These are phyloP conservation scores for Parasteatoda lunata DNA, from an alignment of 2,888 invertebrate species.

Conservation along the genomic window DNA sequence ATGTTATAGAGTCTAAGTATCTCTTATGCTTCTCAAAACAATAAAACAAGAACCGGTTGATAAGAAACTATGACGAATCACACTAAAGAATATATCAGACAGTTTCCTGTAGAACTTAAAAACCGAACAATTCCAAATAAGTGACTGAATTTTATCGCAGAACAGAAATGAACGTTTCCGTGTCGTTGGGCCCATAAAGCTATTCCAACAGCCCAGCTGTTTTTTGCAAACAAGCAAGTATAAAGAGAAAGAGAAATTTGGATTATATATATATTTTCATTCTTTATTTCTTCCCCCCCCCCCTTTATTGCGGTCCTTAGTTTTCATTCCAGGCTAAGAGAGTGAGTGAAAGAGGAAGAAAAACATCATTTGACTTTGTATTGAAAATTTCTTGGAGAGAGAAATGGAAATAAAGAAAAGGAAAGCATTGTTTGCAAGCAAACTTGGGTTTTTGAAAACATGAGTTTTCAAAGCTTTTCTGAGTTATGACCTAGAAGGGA, in stretches of 20 bases:
- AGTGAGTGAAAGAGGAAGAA: conserved; percentile 1
- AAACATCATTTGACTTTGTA: conserved; percentile 9
- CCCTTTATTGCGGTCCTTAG: conserved; percentile 6
- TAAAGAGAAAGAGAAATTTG: neutral
- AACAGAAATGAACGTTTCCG: no score
- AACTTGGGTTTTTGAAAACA: conserved; percentile 44
- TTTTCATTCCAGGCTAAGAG: neutral
- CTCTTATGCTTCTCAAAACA: no score
- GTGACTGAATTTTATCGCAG: no score
- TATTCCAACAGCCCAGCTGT: neutral
- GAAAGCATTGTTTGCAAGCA: conserved; percentile 36
- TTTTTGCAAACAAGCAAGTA: conserved; percentile 28
- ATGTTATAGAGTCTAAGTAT: no score
- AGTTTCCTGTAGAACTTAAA: neutral
- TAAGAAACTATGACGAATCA: no score
- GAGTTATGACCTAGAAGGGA: conserved; percentile 37
- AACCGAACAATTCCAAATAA: conserved; percentile 1
- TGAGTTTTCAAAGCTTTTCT: conserved; percentile 26
- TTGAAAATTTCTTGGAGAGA: neutral
- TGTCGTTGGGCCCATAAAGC: neutral
- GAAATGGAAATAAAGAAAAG: neutral
- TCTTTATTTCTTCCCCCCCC: neutral
- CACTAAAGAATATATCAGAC: neutral
- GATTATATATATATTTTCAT: neutral
- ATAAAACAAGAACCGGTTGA: no score